Evolutionary conservation across 2,113 vertebrate species (phyloP).

Genomic region (Epinephelus fuscoguttatus): DNA sequence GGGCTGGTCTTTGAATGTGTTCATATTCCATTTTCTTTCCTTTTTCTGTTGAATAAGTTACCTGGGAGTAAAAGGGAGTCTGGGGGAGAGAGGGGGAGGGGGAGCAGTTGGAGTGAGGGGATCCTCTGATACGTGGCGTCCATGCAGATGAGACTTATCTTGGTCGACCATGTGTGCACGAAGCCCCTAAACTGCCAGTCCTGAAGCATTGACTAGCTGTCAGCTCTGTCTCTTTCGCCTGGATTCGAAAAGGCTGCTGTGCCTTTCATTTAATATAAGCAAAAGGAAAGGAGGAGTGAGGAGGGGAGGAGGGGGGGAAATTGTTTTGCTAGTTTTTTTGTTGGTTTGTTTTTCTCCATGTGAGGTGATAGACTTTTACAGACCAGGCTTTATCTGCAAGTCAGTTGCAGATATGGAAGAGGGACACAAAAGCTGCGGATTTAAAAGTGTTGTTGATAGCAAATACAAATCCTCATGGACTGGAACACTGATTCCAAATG

Average conservation of each 20-base stretch:
- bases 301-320: conserved; percentile 27
- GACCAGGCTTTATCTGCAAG: conserved; percentile 69
- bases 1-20: conserved; percentile 71
- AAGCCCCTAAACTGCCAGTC: conserved; percentile 84
- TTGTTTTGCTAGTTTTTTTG: conserved; percentile 73
- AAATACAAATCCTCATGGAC: conserved; percentile 61
- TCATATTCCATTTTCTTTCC: conserved; percentile 69
- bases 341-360: conserved; percentile 79
- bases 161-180: conserved; percentile 82
- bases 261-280: conserved; percentile 82
- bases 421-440: conserved; percentile 52
- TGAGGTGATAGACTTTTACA: conserved; percentile 69
- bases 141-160: conserved; percentile 89
- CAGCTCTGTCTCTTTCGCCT: conserved; percentile 78
- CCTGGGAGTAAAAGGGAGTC: conserved; percentile 77
- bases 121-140: conserved; percentile 77
- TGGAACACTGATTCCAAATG: conserved; percentile 27
- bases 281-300: conserved; percentile 58
- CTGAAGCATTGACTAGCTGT: conserved; percentile 85
- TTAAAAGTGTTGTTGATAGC: conserved; percentile 65
- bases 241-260: conserved; percentile 79
- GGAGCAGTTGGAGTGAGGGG: conserved; percentile 60
- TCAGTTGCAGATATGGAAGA: conserved; percentile 65
- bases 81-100: conserved; percentile 23
- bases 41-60: conserved; percentile 79